phyloP scores from a whole-genome alignment of 2,113 vertebrate species.

The Panthera tigris region DNA sequence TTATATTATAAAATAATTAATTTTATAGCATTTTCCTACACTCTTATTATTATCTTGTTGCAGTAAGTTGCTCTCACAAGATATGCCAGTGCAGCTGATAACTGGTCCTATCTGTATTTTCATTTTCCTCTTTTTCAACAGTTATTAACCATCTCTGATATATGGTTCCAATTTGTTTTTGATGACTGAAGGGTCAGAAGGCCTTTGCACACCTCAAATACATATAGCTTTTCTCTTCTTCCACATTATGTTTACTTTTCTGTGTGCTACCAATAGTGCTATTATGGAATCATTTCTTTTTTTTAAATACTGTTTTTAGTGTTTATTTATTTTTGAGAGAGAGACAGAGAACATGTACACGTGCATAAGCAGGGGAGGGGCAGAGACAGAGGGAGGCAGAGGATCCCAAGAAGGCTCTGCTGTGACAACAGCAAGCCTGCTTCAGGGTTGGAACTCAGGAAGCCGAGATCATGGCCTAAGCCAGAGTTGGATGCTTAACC shows the following conservation, averaged over 20 bases:
- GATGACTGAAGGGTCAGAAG: background rate
- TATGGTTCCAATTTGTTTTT: background rate
- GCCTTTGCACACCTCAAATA: background rate
- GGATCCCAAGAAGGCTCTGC: too few relatives aligned
- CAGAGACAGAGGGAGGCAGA: too few relatives aligned
- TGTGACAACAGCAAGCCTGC: too few relatives aligned
- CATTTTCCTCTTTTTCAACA: background rate
- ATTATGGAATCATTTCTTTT: background rate
- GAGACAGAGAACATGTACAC: too few relatives aligned
- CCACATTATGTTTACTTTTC: background rate
- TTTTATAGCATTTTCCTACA: background rate
- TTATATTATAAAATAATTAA: conserved; percentile 8
- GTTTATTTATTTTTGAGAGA: too few relatives aligned
- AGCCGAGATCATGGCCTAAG: too few relatives aligned
- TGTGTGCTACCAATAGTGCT: background rate
- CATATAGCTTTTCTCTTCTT: background rate
- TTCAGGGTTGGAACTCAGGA: too few relatives aligned
- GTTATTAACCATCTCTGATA: background rate
- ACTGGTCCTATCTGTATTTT: background rate
- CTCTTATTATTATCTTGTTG: background rate
- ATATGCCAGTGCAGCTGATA: background rate
- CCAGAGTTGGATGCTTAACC: too few relatives aligned
- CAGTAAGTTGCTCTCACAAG: background rate
- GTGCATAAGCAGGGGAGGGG: too few relatives aligned
- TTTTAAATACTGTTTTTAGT: too few relatives aligned